A percentile compares a stretch with the other conserved stretches of the same genome.
Evolutionary conservation across 2,113 vertebrate species (phyloP).

Genomic region (Ia io): DNA sequence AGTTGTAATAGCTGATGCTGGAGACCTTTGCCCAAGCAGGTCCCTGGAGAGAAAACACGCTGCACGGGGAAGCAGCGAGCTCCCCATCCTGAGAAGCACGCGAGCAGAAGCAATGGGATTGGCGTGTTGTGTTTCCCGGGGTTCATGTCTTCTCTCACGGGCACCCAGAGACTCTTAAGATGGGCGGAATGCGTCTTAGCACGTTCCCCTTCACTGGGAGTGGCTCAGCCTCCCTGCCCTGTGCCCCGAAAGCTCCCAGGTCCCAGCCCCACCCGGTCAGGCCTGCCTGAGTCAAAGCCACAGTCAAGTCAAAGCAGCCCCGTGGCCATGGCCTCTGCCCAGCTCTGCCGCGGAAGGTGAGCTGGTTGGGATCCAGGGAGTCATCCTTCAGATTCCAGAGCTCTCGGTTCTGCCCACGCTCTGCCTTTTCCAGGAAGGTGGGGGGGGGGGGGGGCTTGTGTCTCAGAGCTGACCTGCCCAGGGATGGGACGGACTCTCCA

Average conservation of each 20-base stretch:
- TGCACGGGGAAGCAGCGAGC: background rate
- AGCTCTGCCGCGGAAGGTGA: background rate
- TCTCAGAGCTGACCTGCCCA: background rate
- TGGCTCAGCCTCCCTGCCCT: background rate
- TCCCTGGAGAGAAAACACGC: background rate
- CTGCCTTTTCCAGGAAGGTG: background rate
- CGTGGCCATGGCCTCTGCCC: background rate
- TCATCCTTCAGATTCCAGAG: background rate
- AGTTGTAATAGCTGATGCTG: background rate
- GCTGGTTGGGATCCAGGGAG: background rate
- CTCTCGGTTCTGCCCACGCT: background rate
- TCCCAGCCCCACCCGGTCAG: background rate
- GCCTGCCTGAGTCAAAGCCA: background rate
- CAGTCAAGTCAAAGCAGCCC: background rate
- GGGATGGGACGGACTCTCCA: background rate
- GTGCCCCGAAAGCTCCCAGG: background rate
- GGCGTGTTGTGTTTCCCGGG: background rate
- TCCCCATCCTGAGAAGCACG: background rate
- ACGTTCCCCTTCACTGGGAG: background rate
- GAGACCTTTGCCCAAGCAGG: background rate
- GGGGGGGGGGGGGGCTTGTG: rapidly evolving
- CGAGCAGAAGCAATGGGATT: background rate
- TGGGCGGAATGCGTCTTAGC: background rate
- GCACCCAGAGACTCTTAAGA: background rate
- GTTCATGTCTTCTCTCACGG: background rate